Evolutionary conservation across 2,888 invertebrate species (phyloP), one percentile per base, ranked within the genome.

Genomic region (Leucophenga maculata): DNA sequence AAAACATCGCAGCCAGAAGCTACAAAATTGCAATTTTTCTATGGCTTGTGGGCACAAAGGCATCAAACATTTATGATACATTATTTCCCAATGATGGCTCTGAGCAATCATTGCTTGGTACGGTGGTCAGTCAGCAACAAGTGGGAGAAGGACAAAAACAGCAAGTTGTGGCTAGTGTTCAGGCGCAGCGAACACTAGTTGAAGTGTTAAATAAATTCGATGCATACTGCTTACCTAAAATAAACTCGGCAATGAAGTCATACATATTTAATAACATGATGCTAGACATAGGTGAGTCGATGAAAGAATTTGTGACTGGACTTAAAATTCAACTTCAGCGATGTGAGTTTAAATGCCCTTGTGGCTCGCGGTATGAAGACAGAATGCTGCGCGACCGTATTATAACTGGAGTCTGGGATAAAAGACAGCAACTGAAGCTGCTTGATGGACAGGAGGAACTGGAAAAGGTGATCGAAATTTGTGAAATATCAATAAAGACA

Each of bases 341-440:
- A 39, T 76, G 74, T 71, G 73, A 75, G 50, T 75, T 70, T 26
- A 55, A 55, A 46, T 74, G 72, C 52, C 18, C 1, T 14, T 75
- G 76, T 68, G 72, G 72, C 8, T 44, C 20, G 16, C 72, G 74
- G 14, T 73, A 76, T 60, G 72, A 70, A 65, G 72, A 76, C 11
- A 65, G 72, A 14, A 76, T 76, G 75, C 66, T 76, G 13, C 39
- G 69, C 57, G 75, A 76, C 57, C 74, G 76, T 22, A 77, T 75
- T 20, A 70, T 77, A 3, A 73, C 71, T 13, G 72, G 76, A 13
- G 68, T 77, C 11, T 13, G 59, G 14, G 75, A 75, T 14, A 75
- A 75, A 68, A 73, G 74, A 59, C 31, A 73, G 13, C 76, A 77
- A 68, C 20, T 72, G 48, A 74, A 74, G 60, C 32, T 77, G 16